A percentile compares a stretch with the other conserved stretches of the same genome.
Evolutionary conservation across 2,797 vertebrate genomes (phyloP).

Genomic region (Microctenopoma stevenorrisi): DNA sequence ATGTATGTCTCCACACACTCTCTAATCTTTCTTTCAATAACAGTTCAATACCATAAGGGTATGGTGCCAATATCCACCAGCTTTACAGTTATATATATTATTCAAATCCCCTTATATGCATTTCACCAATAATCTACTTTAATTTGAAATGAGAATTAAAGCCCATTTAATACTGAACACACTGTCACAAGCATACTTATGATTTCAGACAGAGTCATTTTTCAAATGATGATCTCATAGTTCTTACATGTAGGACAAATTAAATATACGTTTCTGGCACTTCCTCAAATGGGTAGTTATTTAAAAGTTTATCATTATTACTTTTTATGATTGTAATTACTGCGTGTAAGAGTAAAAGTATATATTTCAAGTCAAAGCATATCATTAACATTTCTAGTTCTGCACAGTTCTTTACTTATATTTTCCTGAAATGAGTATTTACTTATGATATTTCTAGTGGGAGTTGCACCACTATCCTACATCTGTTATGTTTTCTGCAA

Average conservation of each 20-base stretch:
- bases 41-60: conserved; percentile 46
- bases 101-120: conserved; percentile 65
- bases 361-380: background rate
- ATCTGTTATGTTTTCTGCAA: background rate
- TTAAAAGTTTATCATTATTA: background rate
- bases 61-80: conserved; percentile 51
- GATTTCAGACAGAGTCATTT: conserved; percentile 18
- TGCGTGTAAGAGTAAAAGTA: background rate
- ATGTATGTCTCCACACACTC: conserved; percentile 19
- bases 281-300: conserved; percentile 1
- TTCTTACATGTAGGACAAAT: conserved; percentile 15
- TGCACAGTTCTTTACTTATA: background rate
- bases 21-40: conserved; percentile 63
- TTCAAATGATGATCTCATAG: conserved; percentile 19
- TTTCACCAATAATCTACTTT: conserved; percentile 57
- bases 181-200: background rate
- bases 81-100: conserved; percentile 51
- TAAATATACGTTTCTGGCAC: conserved; percentile 7
- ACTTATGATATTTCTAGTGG: background rate
- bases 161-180: conserved; percentile 51
- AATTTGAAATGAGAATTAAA: conserved; percentile 68
- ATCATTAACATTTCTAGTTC: background rate
- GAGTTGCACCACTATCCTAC: background rate
- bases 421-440: background rate
- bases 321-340: too few species aligned